These are phyloP conservation scores for Girardinus metallicus DNA, from an alignment of 2,797 vertebrate genomes.

Conservation along the genomic window DNA sequence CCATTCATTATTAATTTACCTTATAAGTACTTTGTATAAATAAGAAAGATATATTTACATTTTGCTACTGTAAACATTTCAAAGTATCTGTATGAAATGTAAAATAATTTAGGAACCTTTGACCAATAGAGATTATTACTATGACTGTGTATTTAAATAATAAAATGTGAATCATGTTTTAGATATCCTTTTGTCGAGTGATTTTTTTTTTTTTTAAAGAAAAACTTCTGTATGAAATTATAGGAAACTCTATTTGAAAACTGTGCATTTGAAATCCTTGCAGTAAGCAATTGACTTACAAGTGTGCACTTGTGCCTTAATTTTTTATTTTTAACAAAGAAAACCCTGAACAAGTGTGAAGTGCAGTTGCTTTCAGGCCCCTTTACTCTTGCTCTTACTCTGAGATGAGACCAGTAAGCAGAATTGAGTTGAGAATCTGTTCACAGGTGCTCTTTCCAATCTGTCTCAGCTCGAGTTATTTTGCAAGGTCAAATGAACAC, in stretches of 20 bases:
- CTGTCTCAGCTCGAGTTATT: not conserved
- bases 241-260: not conserved
- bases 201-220: constrained; percentile 5
- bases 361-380: not conserved
- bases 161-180: constrained; percentile 80
- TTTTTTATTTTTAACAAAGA: not conserved
- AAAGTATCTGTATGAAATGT: constrained; percentile 83
- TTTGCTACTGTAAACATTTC: constrained; percentile 79
- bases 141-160: constrained; percentile 83
- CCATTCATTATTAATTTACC: constrained; percentile 54
- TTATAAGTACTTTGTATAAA: constrained; percentile 77
- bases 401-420: not conserved
- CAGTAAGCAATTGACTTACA: constrained; percentile 51
- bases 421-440: not conserved
- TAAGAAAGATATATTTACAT: constrained; percentile 81
- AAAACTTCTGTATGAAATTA: not conserved
- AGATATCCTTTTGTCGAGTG: constrained; percentile 48
- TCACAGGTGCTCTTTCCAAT: not conserved
- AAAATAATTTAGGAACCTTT: constrained; percentile 80
- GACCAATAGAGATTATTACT: constrained; percentile 76
- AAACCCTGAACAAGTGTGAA: not conserved
- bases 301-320: constrained; percentile 25
- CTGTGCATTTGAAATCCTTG: not conserved
- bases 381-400: not conserved
- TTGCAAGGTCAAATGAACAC: not conserved